These are phyloP conservation scores for Scaptomyza hsui DNA, from an alignment of 1,140 invertebrate species.

Conservation along the genomic window DNA sequence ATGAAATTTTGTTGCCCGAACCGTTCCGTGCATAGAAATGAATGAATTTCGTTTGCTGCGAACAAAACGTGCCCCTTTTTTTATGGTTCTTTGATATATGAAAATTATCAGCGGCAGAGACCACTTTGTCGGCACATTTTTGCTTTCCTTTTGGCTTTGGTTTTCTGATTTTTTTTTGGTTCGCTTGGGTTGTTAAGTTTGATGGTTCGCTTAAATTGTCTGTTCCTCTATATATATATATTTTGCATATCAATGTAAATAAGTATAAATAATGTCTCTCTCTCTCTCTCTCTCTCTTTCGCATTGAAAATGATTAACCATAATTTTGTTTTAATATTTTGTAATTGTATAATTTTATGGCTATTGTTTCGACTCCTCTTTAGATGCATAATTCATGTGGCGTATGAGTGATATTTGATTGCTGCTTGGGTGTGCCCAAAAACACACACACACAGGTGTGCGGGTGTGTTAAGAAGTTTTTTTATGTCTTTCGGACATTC, in stretches of 20 bases:
- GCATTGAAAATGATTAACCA: slow-evolving; percentile 67
- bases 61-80: slow-evolving; percentile 71
- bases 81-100: slow-evolving; percentile 76
- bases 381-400: slow-evolving; percentile 73
- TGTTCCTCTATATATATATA: slow-evolving; percentile 37
- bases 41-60: slow-evolving; percentile 45
- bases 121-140: slow-evolving; percentile 73
- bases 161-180: slow-evolving; percentile 28
- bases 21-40: slow-evolving; percentile 66
- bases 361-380: slow-evolving; percentile 42
- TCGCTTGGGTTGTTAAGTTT: slow-evolving; percentile 40
- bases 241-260: slow-evolving; percentile 71
- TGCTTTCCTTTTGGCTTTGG: slow-evolving; percentile 51
- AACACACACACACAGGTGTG: slow-evolving; percentile 3
- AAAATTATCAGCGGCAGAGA: slow-evolving; percentile 57
- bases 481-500: slow-evolving; percentile 9
- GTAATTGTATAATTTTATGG: slow-evolving; percentile 80
- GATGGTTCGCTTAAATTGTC: slow-evolving; percentile 51
- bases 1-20: slow-evolving; percentile 67
- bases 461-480: slow-evolving; percentile 12
- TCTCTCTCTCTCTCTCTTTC: background rate
- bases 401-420: slow-evolving; percentile 80
- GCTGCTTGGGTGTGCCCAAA: slow-evolving; percentile 30
- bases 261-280: slow-evolving; percentile 31
- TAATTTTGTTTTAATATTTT: slow-evolving; percentile 77